Base-by-base conservation (phyloP, 2,113 vertebrate genomes). In the Phalacrocorax pelagicus region DNA sequence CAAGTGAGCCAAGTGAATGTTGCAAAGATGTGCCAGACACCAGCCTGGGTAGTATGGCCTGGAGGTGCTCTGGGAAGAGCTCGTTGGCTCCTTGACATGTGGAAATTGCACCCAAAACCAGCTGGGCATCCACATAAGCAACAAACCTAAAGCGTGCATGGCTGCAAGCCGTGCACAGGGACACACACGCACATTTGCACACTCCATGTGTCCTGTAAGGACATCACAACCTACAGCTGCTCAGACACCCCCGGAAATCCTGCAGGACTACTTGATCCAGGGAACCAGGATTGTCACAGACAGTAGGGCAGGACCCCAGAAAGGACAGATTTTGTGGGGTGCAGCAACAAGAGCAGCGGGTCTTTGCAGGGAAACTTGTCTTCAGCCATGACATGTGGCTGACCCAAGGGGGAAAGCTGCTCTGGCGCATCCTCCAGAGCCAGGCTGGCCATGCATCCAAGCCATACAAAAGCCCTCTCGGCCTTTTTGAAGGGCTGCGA, bases 41-140 rank as follows among this genome's bases (percentile, higher is more conserved):
- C 27, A 19, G 18, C 24, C 19, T 54, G 34, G 16, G 27, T 30
- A 66, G 5, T 2, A 1, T 1, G 1, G n/a, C n/a, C 15, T n/a
- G 55, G 62, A 75, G 47, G 23, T 69, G 30, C 4, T 49, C 19
- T 57, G 62, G 42, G 36, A 69, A 70, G 44, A 52, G 27, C n/a
- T 57, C 57, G 4, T 15, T 87, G 1, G 4, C 15, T 70, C 51
- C 44, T 32, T 3, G 1, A 7, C 4, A 42, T 7, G 4, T 5
- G 4, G 32, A 46, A 75, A 30, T 46, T 38, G 57, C 38, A 4
- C 71, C 34, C 27, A 15, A 69, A 44, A 46, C 1, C 42, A 81
- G 11, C 23, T 3, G 1, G 36, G 12, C 15, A 38, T 0, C 10
- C 30, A 65, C 40, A 32, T 21, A n/a, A 40, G 5, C 21, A 30